Percentiles rank a stretch among this genome's conserved stretches.
phyloP scores from a whole-genome alignment of 2,888 invertebrate genomes.

The Acholoe squamosa region DNA sequence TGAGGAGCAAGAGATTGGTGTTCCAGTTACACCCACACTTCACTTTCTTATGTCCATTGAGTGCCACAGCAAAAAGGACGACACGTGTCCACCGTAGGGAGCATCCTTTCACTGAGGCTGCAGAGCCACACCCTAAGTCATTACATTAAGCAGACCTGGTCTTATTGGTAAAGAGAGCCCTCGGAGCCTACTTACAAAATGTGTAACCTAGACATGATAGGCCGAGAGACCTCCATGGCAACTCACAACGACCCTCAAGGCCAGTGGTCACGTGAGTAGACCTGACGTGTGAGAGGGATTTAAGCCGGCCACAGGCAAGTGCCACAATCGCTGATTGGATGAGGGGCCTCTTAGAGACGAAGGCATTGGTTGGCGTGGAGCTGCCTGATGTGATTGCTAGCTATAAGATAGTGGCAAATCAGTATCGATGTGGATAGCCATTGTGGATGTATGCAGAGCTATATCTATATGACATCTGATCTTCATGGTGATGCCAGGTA shows the following conservation, averaged over 20 bases:
- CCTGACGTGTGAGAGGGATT: neutral
- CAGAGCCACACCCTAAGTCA: too few relatives aligned
- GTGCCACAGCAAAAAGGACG: too few relatives aligned
- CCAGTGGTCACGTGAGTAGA: neutral
- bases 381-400: neutral
- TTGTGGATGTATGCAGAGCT: neutral
- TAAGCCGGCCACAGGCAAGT: neutral
- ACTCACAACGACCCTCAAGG: neutral
- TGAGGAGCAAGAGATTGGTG: too few relatives aligned
- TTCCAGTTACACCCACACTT: too few relatives aligned
- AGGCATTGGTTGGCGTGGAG: neutral
- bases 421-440: neutral
- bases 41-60: too few relatives aligned
- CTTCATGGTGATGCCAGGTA: neutral
- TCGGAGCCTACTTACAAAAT: neutral
- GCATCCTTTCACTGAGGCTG: too few relatives aligned
- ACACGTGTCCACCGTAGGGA: too few relatives aligned
- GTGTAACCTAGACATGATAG: neutral
- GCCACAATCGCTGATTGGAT: neutral
- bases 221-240: constrained; percentile 27
- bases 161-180: neutral
- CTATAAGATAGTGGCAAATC: neutral
- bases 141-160: too few relatives aligned
- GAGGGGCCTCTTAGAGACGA: constrained; percentile 3
- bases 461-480: neutral